phyloP scores from a whole-genome alignment of 1,140 invertebrate species.

The Gryon sp. region DNA sequence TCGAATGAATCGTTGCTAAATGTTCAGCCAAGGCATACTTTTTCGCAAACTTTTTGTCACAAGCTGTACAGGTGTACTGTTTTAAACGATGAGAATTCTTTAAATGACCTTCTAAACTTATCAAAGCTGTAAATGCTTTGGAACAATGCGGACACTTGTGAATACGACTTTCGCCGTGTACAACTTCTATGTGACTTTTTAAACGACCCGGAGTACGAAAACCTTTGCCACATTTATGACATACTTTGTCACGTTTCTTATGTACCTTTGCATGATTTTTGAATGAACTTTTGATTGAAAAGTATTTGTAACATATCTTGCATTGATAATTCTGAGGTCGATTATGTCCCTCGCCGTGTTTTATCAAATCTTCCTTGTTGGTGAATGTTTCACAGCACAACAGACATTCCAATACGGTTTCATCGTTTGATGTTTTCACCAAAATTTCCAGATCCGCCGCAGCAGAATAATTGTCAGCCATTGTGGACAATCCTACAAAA shows the following conservation, averaged over 20 bases:
- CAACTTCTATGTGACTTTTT: conserved; percentile 7
- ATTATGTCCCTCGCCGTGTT: conserved; percentile 9
- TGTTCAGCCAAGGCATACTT: conserved; percentile 37
- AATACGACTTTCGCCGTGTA: conserved; percentile 2
- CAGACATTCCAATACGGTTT: conserved; percentile 19
- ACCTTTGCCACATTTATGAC: conserved; percentile 16
- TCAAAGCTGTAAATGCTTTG: background rate
- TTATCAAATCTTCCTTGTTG: background rate
- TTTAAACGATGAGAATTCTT: background rate
- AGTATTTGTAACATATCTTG: conserved; percentile 37
- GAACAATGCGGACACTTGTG: conserved; percentile 20
- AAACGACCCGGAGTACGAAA: conserved; percentile 8
- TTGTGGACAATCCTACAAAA: no score
- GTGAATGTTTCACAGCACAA: conserved; percentile 16
- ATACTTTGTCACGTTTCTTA: conserved; percentile 13
- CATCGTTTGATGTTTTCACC: background rate
- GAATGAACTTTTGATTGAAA: background rate
- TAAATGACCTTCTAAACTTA: conserved; percentile 14
- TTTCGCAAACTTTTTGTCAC: conserved; percentile 22
- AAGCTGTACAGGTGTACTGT: conserved; percentile 19
- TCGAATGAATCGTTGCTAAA: conserved; percentile 1
- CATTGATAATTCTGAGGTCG: conserved; percentile 20
- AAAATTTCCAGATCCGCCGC: conserved; percentile 4
- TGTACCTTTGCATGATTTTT: conserved; percentile 11
- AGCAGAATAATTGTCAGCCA: background rate